Evolutionary conservation across 2,888 invertebrate genomes (phyloP).

Genomic region (Pachliopta kotzebuea): DNA sequence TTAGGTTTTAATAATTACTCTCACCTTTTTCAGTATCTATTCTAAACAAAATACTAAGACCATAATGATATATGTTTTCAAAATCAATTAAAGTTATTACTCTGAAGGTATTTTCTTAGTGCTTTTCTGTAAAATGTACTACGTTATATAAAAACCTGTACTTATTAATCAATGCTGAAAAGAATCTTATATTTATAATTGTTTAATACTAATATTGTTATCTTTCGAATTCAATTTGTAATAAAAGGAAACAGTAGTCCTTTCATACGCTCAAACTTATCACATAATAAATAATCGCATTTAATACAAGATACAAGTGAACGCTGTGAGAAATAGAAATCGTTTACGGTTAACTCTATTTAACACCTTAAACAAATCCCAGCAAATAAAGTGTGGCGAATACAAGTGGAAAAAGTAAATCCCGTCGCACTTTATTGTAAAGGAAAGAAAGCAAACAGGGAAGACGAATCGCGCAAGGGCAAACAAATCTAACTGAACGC

Average conservation of each 20-base stretch:
- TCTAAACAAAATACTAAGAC: no score
- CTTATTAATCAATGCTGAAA: no score
- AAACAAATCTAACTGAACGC: slow-evolving; percentile 54
- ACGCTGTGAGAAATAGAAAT: slow-evolving; percentile 11
- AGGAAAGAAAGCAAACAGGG: slow-evolving; percentile 30
- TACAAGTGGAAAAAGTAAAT: slow-evolving; percentile 30
- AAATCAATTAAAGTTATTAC: no score
- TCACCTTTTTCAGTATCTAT: no score
- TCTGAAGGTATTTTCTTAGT: no score
- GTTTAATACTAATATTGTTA: no score
- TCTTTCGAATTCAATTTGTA: no score
- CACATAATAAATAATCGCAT: not conserved
- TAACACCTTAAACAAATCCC: slow-evolving; percentile 26
- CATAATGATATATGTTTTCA: no score
- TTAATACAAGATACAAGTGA: not conserved
- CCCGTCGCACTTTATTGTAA: slow-evolving; percentile 32
- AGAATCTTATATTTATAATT: no score
- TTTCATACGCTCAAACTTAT: not conserved
- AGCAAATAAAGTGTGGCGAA: slow-evolving; percentile 22
- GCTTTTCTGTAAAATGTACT: no score
- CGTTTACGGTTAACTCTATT: slow-evolving; percentile 24
- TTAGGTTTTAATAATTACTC: not conserved
- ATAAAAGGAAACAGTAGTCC: no score
- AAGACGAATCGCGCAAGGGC: slow-evolving; percentile 40
- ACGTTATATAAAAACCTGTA: no score